Base-by-base conservation (phyloP, 1,140 invertebrate species). In the Drosophila paulistorum region DNA sequence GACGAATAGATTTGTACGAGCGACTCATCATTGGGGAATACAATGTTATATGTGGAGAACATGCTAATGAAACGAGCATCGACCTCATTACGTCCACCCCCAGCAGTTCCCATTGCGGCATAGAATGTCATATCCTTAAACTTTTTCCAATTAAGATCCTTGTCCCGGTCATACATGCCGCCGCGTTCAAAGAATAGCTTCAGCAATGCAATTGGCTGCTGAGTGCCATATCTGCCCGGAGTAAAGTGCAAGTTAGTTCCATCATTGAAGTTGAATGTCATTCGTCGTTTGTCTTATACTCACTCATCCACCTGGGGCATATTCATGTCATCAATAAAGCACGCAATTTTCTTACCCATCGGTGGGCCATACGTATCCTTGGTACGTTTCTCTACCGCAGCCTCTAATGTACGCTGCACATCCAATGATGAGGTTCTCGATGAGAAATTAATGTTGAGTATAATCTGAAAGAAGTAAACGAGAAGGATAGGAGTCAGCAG, bases 301-400 rank as follows among this genome's bases (percentile, higher is more conserved):
- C 73, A 92, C 90, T 90, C 87, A 81, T 94, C 93, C 30, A 97
- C 96, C 92, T 97, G 94, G 41, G 97, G 97, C 97, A 98, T 98
- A 92, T 98, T 98, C 95, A 98, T 96, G 83, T 98, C 97, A 91
- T 98, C 98, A 74, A 98, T 96, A 90, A 98, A 98, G 74, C 97
- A 94, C 51, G 98, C 93, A 76, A 98, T 93, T 82, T 96, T 95
- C 93, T 97, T 98, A 17, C 97, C 97, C 45, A 96, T 94, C 4
- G 96, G 95, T 63, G 97, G 97, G 0, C 97, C 97, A 87, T 96
- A 98, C 17, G 95, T 95, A 90, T 98, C 96, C 92, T 97, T 97
- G 3, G 97, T 98, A 74, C 97, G 93, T 92, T 98, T 98, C 86
- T 98, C 97, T 3, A 98, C 95, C 30, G 95, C 95, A 0, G 96